phyloP scores from a whole-genome alignment of 2,113 vertebrate genomes.

The Ellobius talpinus region DNA sequence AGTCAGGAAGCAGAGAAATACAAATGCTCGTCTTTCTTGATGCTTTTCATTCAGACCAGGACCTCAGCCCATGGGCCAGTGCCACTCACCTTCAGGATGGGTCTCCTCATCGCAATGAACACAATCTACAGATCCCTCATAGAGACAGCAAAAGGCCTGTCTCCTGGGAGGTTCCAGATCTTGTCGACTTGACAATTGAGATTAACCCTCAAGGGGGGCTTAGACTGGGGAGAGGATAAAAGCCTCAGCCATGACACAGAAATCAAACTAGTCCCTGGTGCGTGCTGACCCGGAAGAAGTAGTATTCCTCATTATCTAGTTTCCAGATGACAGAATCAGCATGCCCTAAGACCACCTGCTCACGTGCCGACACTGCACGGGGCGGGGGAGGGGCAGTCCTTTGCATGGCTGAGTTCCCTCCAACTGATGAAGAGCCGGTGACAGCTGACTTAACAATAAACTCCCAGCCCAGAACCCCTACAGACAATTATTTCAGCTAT shows the following conservation, averaged over 20 bases:
- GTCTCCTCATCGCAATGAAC: too few species aligned
- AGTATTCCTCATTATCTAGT: background rate
- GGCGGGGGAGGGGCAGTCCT: background rate
- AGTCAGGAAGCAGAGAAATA: background rate
- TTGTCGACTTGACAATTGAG: too few species aligned
- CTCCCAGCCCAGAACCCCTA: slow-evolving; percentile 52
- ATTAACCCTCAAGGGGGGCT: background rate
- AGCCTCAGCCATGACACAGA: background rate
- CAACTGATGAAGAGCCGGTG: background rate
- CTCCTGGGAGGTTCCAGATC: background rate
- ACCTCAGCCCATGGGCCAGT: background rate
- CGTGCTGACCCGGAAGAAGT: background rate
- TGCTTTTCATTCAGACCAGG: background rate
- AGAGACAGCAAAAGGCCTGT: background rate
- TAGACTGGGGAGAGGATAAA: background rate
- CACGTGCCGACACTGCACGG: slow-evolving; percentile 35
- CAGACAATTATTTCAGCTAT: slow-evolving; percentile 68
- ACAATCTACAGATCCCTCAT: background rate
- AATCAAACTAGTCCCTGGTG: background rate
- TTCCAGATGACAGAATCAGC: slow-evolving; percentile 50
- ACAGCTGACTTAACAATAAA: slow-evolving; percentile 72
- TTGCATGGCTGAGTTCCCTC: slow-evolving; percentile 40
- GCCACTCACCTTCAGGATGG: too few species aligned
- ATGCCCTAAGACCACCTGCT: slow-evolving; percentile 4
- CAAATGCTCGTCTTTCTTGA: too few species aligned